Base-by-base conservation (phyloP, 2,888 invertebrate genomes). In the Rhamnusium bicolor region DNA sequence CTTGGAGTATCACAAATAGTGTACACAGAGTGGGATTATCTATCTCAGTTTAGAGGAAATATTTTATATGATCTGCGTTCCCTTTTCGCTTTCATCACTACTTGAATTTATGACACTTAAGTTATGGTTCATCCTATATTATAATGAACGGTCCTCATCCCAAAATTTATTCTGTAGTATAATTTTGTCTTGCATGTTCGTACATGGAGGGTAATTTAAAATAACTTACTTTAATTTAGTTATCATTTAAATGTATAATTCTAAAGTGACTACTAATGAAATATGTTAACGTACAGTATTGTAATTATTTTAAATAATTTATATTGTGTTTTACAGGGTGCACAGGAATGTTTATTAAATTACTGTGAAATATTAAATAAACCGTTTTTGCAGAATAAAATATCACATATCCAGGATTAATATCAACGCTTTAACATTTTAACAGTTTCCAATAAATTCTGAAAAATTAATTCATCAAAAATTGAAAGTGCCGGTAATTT, bases 381-480 rank as follows among this genome's bases (percentile, higher is more conserved):
- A 66, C 66, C 46, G 66, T 66, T 66, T 65, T 66, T 66, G 54
- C 66, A 54, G 66, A 66, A 66, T 54, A 66, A 40, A 66, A 66
- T 29, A 56, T 54, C 66, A 46, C 46, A 21, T 54, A 21, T 53
- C 4, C 66, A 14, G 54, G 66, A 66, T 66, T 66, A 66, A 54
- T 66, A 66, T 54, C 66, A 54, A 27, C 54, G 66, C 51, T 66
- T 40, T 46, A 54, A 29, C 66, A 66, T 66, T 29, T 40, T 54
- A 54, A 66, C 66, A 21, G 32, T 66, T 66, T 12, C 53, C 66
- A 54, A 51, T 66, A 66, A 54, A 66, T 66, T 56, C 66, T 16
- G 54, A 66, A 54, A 21, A 66, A 66, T 66, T 66, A 66, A 54
- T 66, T 66, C 66, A 66, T 66, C 54, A 66, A 66, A 66, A 66